A percentile compares a stretch with the other conserved stretches of the same genome.
These are phyloP conservation scores for Mesoclemmys tuberculata DNA, from an alignment of 2,113 vertebrate species.

Conservation along the genomic window DNA sequence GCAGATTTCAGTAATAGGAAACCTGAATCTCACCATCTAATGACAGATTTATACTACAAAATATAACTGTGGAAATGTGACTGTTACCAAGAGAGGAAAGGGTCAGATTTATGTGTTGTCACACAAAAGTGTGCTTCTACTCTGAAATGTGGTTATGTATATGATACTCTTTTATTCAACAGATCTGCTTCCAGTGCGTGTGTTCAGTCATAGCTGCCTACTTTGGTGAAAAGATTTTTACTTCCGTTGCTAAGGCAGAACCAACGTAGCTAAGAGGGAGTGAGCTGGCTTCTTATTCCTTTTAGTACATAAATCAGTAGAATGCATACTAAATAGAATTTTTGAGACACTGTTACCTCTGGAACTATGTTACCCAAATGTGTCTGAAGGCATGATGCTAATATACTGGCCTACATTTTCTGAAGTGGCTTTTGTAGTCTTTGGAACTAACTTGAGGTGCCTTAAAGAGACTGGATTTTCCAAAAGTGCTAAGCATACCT, in stretches of 20 bases:
- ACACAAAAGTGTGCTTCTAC: background rate
- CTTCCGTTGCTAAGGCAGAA: background rate
- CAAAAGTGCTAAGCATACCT: background rate
- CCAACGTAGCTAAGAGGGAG: background rate
- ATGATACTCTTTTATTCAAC: background rate
- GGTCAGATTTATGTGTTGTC: background rate
- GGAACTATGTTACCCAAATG: background rate
- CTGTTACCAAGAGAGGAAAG: background rate
- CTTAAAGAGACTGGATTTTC: background rate
- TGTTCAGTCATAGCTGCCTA: background rate
- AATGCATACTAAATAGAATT: background rate
- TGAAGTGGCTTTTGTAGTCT: background rate
- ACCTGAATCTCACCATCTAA: background rate
- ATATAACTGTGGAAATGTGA: background rate
- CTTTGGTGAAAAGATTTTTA: background rate
- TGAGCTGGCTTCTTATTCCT: background rate
- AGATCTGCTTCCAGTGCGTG: background rate
- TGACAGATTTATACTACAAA: background rate
- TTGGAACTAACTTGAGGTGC: background rate
- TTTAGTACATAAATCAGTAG: no score
- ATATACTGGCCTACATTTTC: background rate
- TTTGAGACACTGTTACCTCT: fast-evolving
- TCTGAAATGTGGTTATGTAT: background rate
- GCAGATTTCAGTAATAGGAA: background rate
- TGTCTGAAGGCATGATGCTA: background rate